Evolutionary conservation across 2,888 invertebrate species (phyloP).

Genomic region (Apodemia hepburni): DNA sequence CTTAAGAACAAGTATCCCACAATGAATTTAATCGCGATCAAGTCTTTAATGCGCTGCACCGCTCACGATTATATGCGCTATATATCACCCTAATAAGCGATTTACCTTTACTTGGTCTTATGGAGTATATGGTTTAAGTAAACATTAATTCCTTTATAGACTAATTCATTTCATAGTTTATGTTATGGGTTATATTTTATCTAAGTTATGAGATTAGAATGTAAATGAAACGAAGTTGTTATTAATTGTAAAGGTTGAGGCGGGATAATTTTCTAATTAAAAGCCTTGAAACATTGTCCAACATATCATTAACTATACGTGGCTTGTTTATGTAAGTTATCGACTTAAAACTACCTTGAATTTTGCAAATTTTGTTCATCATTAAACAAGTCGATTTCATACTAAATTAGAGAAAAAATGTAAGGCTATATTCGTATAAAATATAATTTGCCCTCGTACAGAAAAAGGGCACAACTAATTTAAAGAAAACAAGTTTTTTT

Average conservation of each 20-base stretch:
- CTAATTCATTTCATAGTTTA: constrained; percentile 6
- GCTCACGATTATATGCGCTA: neutral
- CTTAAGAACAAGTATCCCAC: neutral
- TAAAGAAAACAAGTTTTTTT: too few species aligned
- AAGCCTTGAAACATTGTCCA: too few species aligned
- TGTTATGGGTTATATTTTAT: constrained; percentile 5
- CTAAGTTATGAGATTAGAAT: constrained; percentile 1
- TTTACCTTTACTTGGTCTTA: constrained; percentile 1
- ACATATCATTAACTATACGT: too few species aligned
- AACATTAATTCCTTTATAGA: constrained; percentile 1
- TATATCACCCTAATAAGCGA: constrained; percentile 7
- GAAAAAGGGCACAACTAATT: too few species aligned
- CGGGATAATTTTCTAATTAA: neutral
- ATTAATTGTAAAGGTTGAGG: neutral
- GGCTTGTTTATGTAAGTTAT: too few species aligned
- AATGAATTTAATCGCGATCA: constrained; percentile 9
- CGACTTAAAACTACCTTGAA: too few species aligned
- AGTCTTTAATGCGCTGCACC: neutral
- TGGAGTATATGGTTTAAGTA: neutral
- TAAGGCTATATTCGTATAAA: too few species aligned
- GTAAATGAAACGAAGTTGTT: constrained; percentile 9
- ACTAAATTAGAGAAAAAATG: too few species aligned
- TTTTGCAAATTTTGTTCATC: too few species aligned
- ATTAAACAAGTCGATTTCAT: too few species aligned
- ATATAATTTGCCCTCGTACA: too few species aligned